phyloP scores from a whole-genome alignment of 2,888 invertebrate species.

The Anthophora plumipes region DNA sequence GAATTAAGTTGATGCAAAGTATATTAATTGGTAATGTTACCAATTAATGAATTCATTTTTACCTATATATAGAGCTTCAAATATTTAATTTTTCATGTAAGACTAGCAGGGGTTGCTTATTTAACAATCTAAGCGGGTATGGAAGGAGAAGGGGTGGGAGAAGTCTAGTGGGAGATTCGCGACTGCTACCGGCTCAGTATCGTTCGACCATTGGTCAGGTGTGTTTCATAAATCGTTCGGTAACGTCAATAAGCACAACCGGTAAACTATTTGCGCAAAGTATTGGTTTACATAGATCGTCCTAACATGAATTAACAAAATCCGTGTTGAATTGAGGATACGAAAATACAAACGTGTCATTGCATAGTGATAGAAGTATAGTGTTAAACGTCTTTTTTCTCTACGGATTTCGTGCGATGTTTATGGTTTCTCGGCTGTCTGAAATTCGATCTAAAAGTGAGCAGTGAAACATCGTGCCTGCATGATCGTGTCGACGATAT shows the following conservation, averaged over 20 bases:
- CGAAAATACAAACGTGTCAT: background rate
- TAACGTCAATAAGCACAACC: background rate
- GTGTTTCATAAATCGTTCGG: conserved; percentile 53
- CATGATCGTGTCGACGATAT: conserved; percentile 72
- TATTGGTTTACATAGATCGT: background rate
- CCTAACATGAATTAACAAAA: background rate
- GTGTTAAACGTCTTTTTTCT: background rate
- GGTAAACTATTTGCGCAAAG: background rate
- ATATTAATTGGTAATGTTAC: background rate
- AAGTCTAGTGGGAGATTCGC: conserved; percentile 58
- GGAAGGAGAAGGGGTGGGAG: conserved; percentile 32
- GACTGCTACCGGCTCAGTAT: conserved; percentile 66
- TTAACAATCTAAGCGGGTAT: conserved; percentile 23
- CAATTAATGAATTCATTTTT: background rate
- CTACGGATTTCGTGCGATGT: conserved; percentile 30
- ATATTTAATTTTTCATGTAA: background rate
- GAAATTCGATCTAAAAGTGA: conserved; percentile 45
- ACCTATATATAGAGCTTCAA: background rate
- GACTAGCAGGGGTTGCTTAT: conserved; percentile 45
- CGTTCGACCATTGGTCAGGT: conserved; percentile 68
- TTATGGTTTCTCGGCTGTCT: conserved; percentile 32
- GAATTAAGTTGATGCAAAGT: background rate
- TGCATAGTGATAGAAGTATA: background rate
- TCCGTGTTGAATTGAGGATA: background rate
- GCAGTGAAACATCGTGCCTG: conserved; percentile 56